Conservation (phyloP, 2,113 vertebrate genomes). For the Zonotrichia leucophrys region DNA sequence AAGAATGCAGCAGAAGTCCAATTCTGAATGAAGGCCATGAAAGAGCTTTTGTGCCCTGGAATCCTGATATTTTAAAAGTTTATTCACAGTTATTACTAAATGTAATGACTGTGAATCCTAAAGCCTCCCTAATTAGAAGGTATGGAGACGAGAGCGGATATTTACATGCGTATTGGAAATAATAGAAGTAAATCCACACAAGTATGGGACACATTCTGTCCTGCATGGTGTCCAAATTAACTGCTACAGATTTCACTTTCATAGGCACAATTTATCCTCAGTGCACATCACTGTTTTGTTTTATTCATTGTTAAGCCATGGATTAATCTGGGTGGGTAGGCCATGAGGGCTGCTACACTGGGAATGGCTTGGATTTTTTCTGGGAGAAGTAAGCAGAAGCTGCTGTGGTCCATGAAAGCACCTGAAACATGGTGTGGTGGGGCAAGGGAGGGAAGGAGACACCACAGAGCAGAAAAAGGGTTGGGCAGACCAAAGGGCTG, state of each 20-base stretch:
- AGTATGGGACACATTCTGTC: background rate
- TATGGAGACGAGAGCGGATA: background rate
- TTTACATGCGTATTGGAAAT: background rate
- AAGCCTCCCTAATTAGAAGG: background rate
- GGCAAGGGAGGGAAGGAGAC: background rate
- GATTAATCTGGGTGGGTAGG: background rate
- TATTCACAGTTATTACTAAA: background rate
- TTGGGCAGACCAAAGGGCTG: background rate
- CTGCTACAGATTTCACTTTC: background rate
- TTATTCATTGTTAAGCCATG: background rate
- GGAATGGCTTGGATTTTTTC: background rate
- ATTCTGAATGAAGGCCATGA: background rate
- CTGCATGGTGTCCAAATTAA: background rate
- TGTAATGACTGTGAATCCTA: background rate
- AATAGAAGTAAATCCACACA: background rate
- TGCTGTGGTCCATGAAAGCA: background rate
- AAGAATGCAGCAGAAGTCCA: constrained; percentile 10
- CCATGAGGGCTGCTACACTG: background rate
- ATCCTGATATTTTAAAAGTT: constrained; percentile 7
- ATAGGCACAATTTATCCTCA: background rate
- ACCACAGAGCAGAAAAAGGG: background rate
- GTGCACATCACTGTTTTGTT: background rate
- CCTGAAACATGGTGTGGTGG: background rate
- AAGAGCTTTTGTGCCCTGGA: constrained; percentile 28
- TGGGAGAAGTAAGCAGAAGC: background rate